phyloP scores from a whole-genome alignment of 1,140 invertebrate genomes.

The Trypoxylus dichotomus region DNA sequence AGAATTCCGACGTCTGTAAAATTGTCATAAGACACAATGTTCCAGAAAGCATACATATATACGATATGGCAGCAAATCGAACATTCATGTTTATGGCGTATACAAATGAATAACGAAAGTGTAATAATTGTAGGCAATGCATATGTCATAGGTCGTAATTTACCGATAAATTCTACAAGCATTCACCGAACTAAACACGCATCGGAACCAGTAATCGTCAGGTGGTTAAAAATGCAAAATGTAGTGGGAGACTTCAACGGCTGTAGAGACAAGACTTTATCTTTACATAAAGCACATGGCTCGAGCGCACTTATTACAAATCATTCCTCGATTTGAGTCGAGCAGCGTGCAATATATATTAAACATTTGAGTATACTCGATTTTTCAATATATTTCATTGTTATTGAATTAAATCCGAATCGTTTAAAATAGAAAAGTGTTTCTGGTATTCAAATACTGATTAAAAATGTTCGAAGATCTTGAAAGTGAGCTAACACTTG shows the following conservation, averaged over 20 bases:
- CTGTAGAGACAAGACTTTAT: not conserved
- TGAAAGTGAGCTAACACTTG: not conserved
- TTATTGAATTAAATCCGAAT: too few relatives aligned
- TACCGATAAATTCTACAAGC: not conserved
- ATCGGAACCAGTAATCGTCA: constrained; percentile 49
- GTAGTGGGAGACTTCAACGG: constrained; percentile 19
- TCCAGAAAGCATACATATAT: too few relatives aligned
- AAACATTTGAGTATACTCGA: too few relatives aligned
- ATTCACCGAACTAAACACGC: constrained; percentile 35
- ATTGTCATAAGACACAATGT: too few relatives aligned
- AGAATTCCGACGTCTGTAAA: too few relatives aligned
- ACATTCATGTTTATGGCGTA: not conserved
- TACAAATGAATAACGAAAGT: not conserved
- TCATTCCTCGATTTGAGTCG: not conserved
- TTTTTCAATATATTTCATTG: too few relatives aligned
- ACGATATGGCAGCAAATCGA: not conserved
- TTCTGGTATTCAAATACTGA: too few relatives aligned
- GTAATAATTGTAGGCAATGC: not conserved
- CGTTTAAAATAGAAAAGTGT: not conserved
- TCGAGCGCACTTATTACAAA: not conserved
- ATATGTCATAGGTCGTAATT: not conserved
- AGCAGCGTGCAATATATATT: not conserved
- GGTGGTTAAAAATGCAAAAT: not conserved
- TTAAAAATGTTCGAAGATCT: not conserved
- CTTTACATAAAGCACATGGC: not conserved